A percentile compares a stretch with the other conserved stretches of the same genome.
These are phyloP conservation scores for Mastomys coucha DNA, from an alignment of 2,113 vertebrate genomes.

Conservation along the genomic window DNA sequence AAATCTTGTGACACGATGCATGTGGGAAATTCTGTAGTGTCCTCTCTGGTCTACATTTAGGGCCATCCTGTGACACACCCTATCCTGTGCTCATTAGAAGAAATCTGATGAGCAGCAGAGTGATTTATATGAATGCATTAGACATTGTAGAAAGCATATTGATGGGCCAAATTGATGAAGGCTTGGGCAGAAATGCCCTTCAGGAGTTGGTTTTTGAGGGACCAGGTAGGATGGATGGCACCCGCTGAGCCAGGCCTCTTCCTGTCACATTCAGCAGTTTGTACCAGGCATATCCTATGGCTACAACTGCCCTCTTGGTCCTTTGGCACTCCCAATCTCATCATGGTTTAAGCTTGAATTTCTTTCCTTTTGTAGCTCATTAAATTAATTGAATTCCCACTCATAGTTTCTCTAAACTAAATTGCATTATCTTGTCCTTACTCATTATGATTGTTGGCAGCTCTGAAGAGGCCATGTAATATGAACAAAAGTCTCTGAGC, in stretches of 20 bases:
- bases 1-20: background rate
- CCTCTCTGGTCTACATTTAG: background rate
- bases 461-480: constrained; percentile 41
- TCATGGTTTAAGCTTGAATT: constrained; percentile 21
- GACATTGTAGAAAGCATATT: background rate
- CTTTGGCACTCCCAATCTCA: background rate
- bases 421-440: background rate
- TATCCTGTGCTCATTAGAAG: background rate
- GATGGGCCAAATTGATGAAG: background rate
- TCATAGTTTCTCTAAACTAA: background rate
- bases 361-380: constrained; percentile 40
- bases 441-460: constrained; percentile 15
- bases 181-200: background rate
- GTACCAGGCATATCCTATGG: background rate
- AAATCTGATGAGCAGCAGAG: background rate
- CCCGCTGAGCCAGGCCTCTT: background rate
- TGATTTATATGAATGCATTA: background rate
- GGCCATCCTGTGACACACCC: too few species aligned
- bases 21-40: background rate
- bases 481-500: constrained; percentile 36
- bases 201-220: background rate
- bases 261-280: background rate
- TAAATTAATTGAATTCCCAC: constrained; percentile 38
- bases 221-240: fast-evolving
- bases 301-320: background rate